Evolutionary conservation across 2,113 vertebrate species (phyloP).

Genomic region (Anoplopoma fimbria): DNA sequence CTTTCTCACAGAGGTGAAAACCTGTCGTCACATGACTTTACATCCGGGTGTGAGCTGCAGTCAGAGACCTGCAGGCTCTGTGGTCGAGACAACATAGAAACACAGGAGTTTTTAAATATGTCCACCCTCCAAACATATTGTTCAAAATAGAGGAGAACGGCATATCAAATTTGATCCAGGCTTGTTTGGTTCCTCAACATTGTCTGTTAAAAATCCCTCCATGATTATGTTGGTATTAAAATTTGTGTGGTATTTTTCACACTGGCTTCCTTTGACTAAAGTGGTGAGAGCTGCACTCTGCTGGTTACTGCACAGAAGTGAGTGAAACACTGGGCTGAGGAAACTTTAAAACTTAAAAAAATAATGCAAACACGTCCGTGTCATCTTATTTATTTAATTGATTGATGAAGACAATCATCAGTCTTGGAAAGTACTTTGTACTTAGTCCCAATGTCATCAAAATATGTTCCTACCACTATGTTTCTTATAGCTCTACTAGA

Average conservation of each 20-base stretch:
- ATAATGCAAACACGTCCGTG: neutral
- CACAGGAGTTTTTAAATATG: neutral
- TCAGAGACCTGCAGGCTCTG: neutral
- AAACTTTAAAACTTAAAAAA: neutral
- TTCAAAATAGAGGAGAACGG: neutral
- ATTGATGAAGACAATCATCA: neutral
- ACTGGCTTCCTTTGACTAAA: neutral
- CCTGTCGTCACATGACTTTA: constrained; percentile 28
- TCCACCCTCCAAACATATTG: neutral
- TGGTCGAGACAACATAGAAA: neutral
- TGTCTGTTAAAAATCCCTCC: neutral
- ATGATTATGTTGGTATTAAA: neutral
- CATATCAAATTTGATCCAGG: neutral
- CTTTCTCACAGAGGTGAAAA: constrained; percentile 35
- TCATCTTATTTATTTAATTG: neutral
- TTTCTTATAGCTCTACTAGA: neutral
- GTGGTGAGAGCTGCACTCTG: constrained; percentile 46
- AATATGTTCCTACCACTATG: neutral
- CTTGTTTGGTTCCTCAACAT: neutral
- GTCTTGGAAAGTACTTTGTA: neutral
- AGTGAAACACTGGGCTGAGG: neutral
- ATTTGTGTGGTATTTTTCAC: neutral
- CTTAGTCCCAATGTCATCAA: neutral
- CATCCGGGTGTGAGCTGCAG: constrained; percentile 17
- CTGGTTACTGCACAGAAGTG: constrained; percentile 9